Evolutionary conservation across 2,888 invertebrate genomes (phyloP).

Genomic region (Minunthozetes semirufus): DNA sequence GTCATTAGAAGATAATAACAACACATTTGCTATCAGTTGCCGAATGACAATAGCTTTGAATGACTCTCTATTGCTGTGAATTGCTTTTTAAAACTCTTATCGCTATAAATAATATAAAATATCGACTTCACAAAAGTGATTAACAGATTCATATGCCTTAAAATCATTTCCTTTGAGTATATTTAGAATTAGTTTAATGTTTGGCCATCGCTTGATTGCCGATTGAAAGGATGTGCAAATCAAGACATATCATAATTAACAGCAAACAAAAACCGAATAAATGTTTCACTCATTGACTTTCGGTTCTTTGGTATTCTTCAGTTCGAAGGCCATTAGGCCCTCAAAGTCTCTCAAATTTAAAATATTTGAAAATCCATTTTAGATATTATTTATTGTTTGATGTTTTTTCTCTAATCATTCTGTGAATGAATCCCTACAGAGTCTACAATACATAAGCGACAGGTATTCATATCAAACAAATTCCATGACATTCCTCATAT

Average conservation of each 20-base stretch:
- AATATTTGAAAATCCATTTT: neutral
- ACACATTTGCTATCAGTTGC: neutral
- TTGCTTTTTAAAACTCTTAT: neutral
- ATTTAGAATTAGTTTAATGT: neutral
- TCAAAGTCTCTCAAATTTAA: too few species aligned
- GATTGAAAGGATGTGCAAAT: conserved; percentile 24
- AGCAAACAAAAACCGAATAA: conserved; percentile 5
- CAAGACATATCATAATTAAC: conserved; percentile 14
- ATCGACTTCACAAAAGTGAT: conserved; percentile 11
- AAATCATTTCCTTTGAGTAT: conserved; percentile 14
- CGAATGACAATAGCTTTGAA: neutral
- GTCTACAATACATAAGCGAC: conserved; percentile 6
- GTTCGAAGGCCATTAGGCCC: neutral
- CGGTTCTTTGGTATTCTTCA: neutral
- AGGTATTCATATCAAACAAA: conserved; percentile 11
- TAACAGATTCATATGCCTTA: conserved; percentile 25
- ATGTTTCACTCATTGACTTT: neutral
- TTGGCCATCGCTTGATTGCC: conserved; percentile 5
- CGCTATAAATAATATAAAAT: conserved; percentile 2
- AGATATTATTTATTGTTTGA: neutral
- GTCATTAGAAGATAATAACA: conserved; percentile 3
- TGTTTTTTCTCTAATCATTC: neutral
- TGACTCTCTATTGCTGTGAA: neutral
- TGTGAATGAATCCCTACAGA: neutral
- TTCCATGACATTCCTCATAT: neutral